These are phyloP conservation scores for Tethea ocularis DNA, from an alignment of 2,888 invertebrate species.

Conservation along the genomic window DNA sequence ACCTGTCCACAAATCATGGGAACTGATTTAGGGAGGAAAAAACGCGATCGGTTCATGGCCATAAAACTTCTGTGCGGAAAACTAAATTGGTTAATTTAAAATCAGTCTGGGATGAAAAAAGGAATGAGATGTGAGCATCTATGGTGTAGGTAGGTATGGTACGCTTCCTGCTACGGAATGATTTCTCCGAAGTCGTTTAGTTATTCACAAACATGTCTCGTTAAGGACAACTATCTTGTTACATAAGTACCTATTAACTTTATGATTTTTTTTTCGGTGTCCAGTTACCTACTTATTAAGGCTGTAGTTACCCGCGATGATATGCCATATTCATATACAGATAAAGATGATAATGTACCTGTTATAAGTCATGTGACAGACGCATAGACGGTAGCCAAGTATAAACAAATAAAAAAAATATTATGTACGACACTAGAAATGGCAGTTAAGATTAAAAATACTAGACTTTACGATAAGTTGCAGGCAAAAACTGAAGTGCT, in stretches of 20 bases:
- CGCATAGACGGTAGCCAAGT: not conserved
- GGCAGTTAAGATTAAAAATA: not conserved
- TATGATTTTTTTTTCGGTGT: conserved; percentile 25
- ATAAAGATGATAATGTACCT: not conserved
- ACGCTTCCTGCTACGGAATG: conserved; percentile 27
- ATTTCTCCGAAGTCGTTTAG: conserved; percentile 39
- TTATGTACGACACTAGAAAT: not conserved
- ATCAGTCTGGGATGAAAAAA: not conserved
- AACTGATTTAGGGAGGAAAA: conserved; percentile 62
- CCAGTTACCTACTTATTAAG: conserved; percentile 13
- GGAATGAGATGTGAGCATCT: conserved; percentile 11
- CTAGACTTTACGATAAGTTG: not conserved
- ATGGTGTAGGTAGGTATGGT: conserved; percentile 26
- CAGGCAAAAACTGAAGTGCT: not conserved
- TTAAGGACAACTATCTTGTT: conserved; percentile 38
- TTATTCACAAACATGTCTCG: conserved; percentile 31
- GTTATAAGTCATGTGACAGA: not conserved
- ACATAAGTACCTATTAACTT: conserved; percentile 37
- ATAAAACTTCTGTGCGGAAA: conserved; percentile 18
- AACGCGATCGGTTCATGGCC: conserved; percentile 32
- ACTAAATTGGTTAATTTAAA: conserved; percentile 2
- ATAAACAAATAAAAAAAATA: not conserved
- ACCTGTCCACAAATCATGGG: conserved; percentile 81
- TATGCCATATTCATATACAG: not conserved
- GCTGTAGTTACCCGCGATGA: not conserved